Percentiles rank a stretch among this genome's conserved stretches.
Conservation (phyloP, 2,113 vertebrate genomes). For the Fulica atra region DNA sequence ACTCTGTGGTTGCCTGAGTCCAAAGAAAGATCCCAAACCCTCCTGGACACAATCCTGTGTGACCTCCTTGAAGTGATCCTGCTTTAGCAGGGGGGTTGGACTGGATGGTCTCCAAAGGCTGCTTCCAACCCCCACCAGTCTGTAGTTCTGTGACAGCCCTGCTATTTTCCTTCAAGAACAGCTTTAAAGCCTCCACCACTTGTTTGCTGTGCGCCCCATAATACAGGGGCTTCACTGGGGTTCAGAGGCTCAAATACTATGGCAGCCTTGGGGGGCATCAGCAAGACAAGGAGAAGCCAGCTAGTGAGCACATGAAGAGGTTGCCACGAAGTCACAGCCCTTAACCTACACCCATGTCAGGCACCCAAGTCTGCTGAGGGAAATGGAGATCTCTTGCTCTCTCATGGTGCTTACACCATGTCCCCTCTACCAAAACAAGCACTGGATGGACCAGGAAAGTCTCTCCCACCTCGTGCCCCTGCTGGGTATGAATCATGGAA, state of each 20-base stretch:
- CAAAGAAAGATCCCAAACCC: no score
- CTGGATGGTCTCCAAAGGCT: no score
- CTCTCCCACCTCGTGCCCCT: neutral
- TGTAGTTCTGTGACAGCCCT: neutral
- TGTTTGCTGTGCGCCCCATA: rapidly evolving
- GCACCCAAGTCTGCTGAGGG: no score
- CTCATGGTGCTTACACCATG: no score
- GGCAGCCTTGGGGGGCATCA: neutral
- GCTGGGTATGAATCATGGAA: neutral
- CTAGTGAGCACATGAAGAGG: neutral
- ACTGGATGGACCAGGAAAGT: neutral
- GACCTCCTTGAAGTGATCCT: no score
- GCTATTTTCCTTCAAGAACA: neutral
- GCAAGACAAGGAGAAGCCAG: neutral
- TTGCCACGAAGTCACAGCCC: neutral
- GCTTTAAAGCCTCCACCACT: neutral
- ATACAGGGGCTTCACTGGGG: neutral
- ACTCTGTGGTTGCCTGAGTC: no score
- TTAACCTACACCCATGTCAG: neutral
- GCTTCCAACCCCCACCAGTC: no score
- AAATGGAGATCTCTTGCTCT: neutral
- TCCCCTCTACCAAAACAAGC: rapidly evolving
- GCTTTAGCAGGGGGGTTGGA: no score
- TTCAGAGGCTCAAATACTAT: neutral
- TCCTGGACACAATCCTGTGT: no score